phyloP scores from a whole-genome alignment of 2,888 invertebrate species.

The Ochlodes sylvanus region DNA sequence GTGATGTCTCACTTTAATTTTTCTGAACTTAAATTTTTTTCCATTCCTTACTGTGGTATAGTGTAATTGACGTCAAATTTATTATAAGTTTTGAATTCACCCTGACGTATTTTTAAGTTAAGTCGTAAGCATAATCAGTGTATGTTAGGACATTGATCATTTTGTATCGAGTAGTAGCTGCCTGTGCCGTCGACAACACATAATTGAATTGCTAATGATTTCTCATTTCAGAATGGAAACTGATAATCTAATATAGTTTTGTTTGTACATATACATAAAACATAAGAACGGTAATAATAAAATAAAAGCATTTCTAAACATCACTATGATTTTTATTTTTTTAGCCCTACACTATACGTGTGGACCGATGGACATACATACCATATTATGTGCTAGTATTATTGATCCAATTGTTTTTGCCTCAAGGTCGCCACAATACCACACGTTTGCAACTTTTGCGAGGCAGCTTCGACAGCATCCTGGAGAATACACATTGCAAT shows the following conservation, averaged over 20 bases:
- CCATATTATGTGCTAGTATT: too few relatives aligned
- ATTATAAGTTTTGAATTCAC: conserved; percentile 70
- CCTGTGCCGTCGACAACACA: conserved; percentile 53
- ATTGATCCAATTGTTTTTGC: too few relatives aligned
- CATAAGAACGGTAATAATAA: conserved; percentile 83
- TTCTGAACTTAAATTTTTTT: conserved; percentile 71
- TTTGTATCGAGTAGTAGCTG: conserved; percentile 59
- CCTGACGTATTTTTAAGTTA: conserved; percentile 80
- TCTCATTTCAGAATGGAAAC: conserved; percentile 79
- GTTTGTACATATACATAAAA: conserved; percentile 84
- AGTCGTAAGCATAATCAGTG: conserved; percentile 80
- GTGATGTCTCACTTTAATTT: conserved; percentile 71
- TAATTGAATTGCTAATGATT: conserved; percentile 76
- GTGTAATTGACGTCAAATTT: conserved; percentile 77
- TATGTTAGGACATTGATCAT: conserved; percentile 70
- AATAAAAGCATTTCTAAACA: conserved; percentile 82
- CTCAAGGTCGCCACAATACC: too few relatives aligned
- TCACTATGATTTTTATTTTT: conserved; percentile 53
- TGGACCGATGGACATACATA: too few relatives aligned
- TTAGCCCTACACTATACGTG: too few relatives aligned
- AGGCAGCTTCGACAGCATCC: too few relatives aligned
- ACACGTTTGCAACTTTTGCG: too few relatives aligned
- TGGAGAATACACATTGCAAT: too few relatives aligned
- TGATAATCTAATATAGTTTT: conserved; percentile 81
- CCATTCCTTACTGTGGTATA: conserved; percentile 84